Conservation (phyloP, 2,888 invertebrate species). For the Anthophora plumipes region DNA sequence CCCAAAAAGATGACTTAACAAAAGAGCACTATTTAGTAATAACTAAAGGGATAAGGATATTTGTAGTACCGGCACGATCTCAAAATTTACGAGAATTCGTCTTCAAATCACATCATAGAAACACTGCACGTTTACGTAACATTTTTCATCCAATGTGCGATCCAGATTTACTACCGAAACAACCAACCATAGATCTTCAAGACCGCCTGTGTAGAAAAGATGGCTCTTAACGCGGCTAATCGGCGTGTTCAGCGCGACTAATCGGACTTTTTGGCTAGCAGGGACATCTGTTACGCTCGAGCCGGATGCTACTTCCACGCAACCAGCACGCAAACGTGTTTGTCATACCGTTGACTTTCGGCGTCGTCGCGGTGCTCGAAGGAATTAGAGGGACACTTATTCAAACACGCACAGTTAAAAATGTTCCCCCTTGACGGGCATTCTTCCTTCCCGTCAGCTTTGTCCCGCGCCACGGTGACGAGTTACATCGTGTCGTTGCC, state of each 20-base stretch:
- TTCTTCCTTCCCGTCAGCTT: slow-evolving; percentile 57
- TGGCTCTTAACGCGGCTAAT: slow-evolving; percentile 45
- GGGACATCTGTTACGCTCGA: slow-evolving; percentile 63
- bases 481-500: slow-evolving; percentile 57
- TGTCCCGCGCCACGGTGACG: slow-evolving; percentile 50
- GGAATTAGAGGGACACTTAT: slow-evolving; percentile 73
- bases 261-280: slow-evolving; percentile 54
- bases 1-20: too few relatives aligned
- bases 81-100: too few relatives aligned
- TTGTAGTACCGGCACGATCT: too few relatives aligned
- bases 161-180: too few relatives aligned
- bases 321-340: slow-evolving; percentile 65
- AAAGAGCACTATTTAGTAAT: too few relatives aligned
- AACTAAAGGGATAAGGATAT: too few relatives aligned
- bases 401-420: slow-evolving; percentile 71
- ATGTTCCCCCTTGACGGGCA: slow-evolving; percentile 45
- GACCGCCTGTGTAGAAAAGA: slow-evolving; percentile 20
- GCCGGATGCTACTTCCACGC: slow-evolving; percentile 55
- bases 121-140: too few relatives aligned
- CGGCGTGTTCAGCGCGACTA: slow-evolving; percentile 56
- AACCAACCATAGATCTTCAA: too few relatives aligned
- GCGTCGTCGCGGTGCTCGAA: slow-evolving; percentile 67
- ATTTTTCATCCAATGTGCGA: too few relatives aligned
- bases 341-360: slow-evolving; percentile 69
- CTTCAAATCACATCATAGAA: too few relatives aligned